Conservation (phyloP, 2,797 vertebrate species). For the Triplophysa yarkandensis region DNA sequence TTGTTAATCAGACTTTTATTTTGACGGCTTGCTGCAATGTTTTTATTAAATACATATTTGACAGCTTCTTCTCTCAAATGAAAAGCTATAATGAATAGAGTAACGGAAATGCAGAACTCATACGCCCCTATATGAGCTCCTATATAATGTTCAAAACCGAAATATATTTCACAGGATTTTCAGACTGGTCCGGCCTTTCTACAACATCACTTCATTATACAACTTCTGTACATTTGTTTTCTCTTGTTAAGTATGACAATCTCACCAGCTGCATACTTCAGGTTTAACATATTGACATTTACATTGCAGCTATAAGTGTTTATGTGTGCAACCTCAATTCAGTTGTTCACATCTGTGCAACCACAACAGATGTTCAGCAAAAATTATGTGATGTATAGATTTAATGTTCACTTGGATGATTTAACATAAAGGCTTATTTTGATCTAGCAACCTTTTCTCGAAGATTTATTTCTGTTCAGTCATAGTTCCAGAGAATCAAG, state of each 20-base stretch:
- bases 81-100: no score
- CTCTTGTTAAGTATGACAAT: conserved; percentile 52
- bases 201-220: conserved; percentile 46
- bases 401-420: no score
- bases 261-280: conserved; percentile 50
- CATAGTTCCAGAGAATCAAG: conserved; percentile 44
- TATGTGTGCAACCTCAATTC: conserved; percentile 39
- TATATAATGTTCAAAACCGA: not conserved
- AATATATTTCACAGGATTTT: no score
- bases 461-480: conserved; percentile 58
- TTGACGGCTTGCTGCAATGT: no score
- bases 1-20: no score
- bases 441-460: conserved; percentile 52
- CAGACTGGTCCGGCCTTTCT: conserved; percentile 28
- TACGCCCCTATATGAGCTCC: conserved; percentile 23
- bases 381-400: no score
- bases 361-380: conserved; percentile 14
- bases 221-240: no score
- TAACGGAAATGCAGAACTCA: no score
- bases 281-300: conserved; percentile 51
- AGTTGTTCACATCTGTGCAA: conserved; percentile 27
- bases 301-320: conserved; percentile 59
- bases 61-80: no score
- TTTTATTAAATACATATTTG: no score
- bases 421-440: conserved; percentile 42